Evolutionary conservation across 2,113 vertebrate species (phyloP), one percentile per base, ranked within the genome.

Genomic region (Anoplopoma fimbria): DNA sequence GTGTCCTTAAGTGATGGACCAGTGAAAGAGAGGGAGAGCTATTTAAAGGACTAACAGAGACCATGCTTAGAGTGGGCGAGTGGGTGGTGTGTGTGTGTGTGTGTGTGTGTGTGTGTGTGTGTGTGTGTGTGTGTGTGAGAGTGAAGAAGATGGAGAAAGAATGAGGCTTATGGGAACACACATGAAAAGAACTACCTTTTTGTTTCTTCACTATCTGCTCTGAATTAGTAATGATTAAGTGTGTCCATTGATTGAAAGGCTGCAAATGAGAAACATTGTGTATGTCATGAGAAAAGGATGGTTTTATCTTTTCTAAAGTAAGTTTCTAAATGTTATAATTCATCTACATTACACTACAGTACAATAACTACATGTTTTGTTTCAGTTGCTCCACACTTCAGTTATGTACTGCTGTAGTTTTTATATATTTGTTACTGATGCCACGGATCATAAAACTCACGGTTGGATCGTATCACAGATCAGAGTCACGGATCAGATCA

Each of bases 1-100:
- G 82, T 47, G 36, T 87, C 89, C 85, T 89, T 82, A 90, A 90
- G 90, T 87, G 90, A 86, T 84, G 84, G 79, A 67, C 51, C 82
- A 61, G 77, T 77, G 83, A 88, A 88, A 89, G 88, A 89, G 82
- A 84, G 81, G 81, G 81, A 82, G 77, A 53, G 81, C 90, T 89
- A 88, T 90, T 88, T 89, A 86, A 58, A 77, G 82, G 85, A 73
- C 69, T 67, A 25, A 58, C 72, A 87, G 70, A 75, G 69, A 23
- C 74, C 60, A 57, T 9, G 69, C 58, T 81, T 68, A 69, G 72
- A 83, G 84, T 62, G 64, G 63, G 75, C 10, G 67, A 27, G 55
- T 42, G 73, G 58, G 45, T 57, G 70, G 49, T 33, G 61, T 42
- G 64, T 51, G 68, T 8, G 73, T 61, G 69, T 38, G 45, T 38